phyloP scores from a whole-genome alignment of 2,113 vertebrate genomes.

The Canis aureus region DNA sequence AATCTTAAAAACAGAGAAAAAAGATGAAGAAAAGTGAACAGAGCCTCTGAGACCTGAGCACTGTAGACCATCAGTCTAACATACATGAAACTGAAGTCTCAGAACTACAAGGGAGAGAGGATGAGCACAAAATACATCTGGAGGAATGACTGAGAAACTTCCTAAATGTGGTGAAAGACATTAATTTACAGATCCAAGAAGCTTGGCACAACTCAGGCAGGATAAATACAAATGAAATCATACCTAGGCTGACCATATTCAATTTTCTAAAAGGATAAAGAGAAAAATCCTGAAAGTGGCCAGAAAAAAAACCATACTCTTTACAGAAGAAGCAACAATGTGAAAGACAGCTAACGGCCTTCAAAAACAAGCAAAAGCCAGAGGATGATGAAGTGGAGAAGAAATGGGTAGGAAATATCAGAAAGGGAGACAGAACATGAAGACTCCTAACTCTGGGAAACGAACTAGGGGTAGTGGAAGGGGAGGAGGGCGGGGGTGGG shows the following conservation, averaged over 20 bases:
- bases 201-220: background rate
- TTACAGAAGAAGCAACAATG: background rate
- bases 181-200: background rate
- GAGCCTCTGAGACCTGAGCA: background rate
- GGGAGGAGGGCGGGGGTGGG: no score
- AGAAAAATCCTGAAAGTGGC: background rate
- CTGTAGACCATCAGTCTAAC: background rate
- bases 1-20: background rate
- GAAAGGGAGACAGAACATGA: no score
- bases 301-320: background rate
- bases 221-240: background rate
- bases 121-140: background rate
- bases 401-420: no score
- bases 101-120: background rate
- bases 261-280: conserved; percentile 10
- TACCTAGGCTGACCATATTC: background rate
- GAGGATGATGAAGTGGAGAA: background rate
- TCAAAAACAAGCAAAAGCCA: background rate
- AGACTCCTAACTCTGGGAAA: no score
- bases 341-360: background rate
- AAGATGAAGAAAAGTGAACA: background rate
- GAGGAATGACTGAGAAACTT: conserved; percentile 11
- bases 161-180: background rate
- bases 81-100: background rate
- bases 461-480: no score